Conservation (phyloP, 2,888 invertebrate species). For the Andricus quercusramuli region DNA sequence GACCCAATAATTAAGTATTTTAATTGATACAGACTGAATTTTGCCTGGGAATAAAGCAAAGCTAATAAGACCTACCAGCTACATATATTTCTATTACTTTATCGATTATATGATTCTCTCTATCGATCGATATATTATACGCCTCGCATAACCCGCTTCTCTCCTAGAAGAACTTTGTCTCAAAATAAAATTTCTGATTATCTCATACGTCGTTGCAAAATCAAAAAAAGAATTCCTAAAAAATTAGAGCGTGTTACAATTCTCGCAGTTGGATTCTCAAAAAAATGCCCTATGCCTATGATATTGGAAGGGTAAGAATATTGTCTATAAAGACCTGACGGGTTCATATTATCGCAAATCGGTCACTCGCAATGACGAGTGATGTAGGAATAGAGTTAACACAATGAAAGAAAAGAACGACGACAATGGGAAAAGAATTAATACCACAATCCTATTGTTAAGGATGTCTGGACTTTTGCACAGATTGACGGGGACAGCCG, state of each 20-base stretch:
- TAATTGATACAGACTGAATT: too few species aligned
- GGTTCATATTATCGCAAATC: neutral
- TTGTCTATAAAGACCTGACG: neutral
- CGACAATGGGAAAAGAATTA: slow-evolving; percentile 14
- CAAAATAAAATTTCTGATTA: too few species aligned
- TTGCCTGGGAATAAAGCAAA: too few species aligned
- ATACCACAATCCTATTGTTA: slow-evolving; percentile 5
- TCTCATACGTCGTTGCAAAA: neutral
- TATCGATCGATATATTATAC: too few species aligned
- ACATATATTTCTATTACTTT: too few species aligned
- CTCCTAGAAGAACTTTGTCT: too few species aligned
- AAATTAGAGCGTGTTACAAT: neutral
- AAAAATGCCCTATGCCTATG: neutral
- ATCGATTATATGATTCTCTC: too few species aligned
- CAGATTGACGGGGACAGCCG: slow-evolving; percentile 22
- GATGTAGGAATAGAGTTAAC: slow-evolving; percentile 4
- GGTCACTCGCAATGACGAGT: neutral
- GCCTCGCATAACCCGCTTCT: too few species aligned
- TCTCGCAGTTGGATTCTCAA: neutral
- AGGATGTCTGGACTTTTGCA: neutral
- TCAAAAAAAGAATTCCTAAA: neutral
- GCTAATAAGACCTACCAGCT: too few species aligned
- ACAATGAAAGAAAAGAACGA: neutral
- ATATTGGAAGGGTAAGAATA: neutral
- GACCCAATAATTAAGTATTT: too few species aligned